Base-by-base conservation (phyloP, 2,797 vertebrate genomes). In the Lacerta agilis region DNA sequence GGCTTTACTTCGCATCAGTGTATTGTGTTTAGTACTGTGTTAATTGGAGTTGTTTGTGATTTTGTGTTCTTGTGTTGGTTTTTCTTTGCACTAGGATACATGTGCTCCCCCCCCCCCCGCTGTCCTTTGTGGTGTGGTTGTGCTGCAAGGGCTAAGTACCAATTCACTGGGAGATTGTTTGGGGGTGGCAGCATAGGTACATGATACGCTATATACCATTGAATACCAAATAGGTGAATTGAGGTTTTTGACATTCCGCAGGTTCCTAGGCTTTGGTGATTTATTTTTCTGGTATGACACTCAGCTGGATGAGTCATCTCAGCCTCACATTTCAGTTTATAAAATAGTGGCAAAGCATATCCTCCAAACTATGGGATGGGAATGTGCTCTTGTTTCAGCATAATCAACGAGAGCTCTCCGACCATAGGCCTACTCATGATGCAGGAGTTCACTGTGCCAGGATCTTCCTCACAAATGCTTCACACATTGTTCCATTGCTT, bases 111-210 rank as follows among this genome's bases (percentile, higher is more conserved):
- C 92, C 10, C 87, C 90, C 90, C 38, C 86, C 87, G n/a, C 89
- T 88, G 36, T 87, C 58, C 89, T 84, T 81, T 88, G 15, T 88
- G 90, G 58, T 18, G 17, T 92, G 93, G 93, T 88, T 93, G 89
- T 82, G 89, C 83, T 93, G 88, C 92, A 94, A 93, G 88, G 92
- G 93, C 90, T 93, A 93, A 94, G 90, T 93, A 89, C 87, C 75
- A 41, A 45, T 38, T 93, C 91, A 89, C 89, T 86, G 45, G 84
- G 91, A 45, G 84, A 92, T 90, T 93, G 84, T 94, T 95, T 94
- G 3, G 61, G 88, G 92, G 73, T 83, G 88, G 86, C 95, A 94
- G 92, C 90, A 94, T 92, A 93, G 92, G 66, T 36, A 69, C 88
- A 85, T 95, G 94, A 79, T 89, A 66, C 94, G 91, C 92, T 91